Evolutionary conservation across 1,140 invertebrate genomes (phyloP).

Genomic region (Scaptomyza graminum): DNA sequence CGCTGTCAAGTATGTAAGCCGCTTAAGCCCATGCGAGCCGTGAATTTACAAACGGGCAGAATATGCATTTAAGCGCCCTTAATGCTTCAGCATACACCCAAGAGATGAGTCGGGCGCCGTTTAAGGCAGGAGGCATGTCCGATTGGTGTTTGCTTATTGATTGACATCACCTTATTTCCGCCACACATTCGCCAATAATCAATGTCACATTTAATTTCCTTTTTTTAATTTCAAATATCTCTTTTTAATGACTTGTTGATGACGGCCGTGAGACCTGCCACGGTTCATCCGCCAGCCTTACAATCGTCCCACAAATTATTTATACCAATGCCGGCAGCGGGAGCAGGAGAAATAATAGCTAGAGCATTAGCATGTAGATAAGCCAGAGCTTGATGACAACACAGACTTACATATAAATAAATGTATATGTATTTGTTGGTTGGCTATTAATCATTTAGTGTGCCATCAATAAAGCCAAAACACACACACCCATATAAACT

Average conservation of each 20-base stretch:
- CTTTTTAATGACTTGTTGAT: conserved; percentile 6
- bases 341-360: no score
- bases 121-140: neutral
- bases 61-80: conserved; percentile 53
- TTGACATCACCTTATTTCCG: conserved; percentile 3
- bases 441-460: conserved; percentile 46
- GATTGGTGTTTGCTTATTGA: conserved; percentile 41
- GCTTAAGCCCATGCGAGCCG: conserved; percentile 51
- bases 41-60: conserved; percentile 50
- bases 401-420: conserved; percentile 7
- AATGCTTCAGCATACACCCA: conserved; percentile 35
- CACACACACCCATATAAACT: conserved; percentile 4
- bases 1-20: conserved; percentile 56
- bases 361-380: conserved; percentile 25
- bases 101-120: neutral
- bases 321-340: no score
- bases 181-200: neutral
- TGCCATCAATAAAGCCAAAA: conserved; percentile 41
- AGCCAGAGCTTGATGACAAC: conserved; percentile 34
- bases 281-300: no score
- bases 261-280: neutral
- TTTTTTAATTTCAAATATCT: neutral
- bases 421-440: conserved; percentile 24
- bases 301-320: no score
- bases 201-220: neutral